Conservation (phyloP, 2,113 vertebrate species). For the Uropsilus gracilis region DNA sequence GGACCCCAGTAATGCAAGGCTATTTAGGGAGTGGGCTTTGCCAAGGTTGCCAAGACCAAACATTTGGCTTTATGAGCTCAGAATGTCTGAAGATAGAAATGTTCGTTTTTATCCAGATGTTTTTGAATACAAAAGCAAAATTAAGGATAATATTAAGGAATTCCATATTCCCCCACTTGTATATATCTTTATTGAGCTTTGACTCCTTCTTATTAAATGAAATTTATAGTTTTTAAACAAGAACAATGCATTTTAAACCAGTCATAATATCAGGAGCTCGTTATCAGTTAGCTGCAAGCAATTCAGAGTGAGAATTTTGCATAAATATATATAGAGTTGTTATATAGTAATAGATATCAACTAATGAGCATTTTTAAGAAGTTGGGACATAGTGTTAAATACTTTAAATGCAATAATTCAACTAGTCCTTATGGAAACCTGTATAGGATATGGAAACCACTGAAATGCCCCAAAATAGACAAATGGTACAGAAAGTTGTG, state of each 20-base stretch:
- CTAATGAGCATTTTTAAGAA: not conserved
- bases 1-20: not conserved
- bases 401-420: not conserved
- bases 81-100: constrained; percentile 23
- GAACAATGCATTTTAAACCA: not conserved
- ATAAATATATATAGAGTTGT: not conserved
- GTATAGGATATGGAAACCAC: too few relatives aligned
- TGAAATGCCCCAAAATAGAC: too few relatives aligned
- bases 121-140: constrained; percentile 55
- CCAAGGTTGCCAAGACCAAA: not conserved
- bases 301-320: not conserved
- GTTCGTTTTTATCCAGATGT: constrained; percentile 11
- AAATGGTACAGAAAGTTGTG: too few relatives aligned
- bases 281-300: constrained; percentile 2
- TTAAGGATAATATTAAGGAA: not conserved
- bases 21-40: not conserved
- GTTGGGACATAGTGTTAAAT: not conserved
- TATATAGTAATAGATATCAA: not conserved
- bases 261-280: not conserved
- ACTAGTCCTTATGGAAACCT: not conserved
- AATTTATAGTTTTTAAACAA: constrained; percentile 25
- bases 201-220: not conserved
- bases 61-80: not conserved
- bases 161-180: not conserved
- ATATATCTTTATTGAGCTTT: not conserved